These are phyloP conservation scores for Lagorchestes hirsutus DNA, from an alignment of 2,797 vertebrate genomes.

Conservation along the genomic window DNA sequence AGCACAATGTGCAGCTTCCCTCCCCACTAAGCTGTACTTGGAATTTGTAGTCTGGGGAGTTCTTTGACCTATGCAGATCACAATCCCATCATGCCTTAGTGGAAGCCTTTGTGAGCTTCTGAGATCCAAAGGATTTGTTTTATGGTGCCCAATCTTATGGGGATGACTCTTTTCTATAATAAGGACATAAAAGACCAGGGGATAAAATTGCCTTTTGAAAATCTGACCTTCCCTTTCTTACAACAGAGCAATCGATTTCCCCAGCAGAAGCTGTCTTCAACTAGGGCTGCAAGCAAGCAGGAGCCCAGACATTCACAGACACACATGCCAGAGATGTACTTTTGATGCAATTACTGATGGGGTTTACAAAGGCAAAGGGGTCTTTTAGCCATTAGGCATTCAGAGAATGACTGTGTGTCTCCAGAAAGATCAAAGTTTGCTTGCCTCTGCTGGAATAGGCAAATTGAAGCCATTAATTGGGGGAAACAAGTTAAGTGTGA, in stretches of 20 bases:
- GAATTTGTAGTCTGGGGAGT: background rate
- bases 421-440: constrained; percentile 44
- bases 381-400: constrained; percentile 29
- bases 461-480: constrained; percentile 39
- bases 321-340: background rate
- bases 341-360: constrained; percentile 36
- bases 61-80: background rate
- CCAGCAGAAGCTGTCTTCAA: constrained; percentile 37
- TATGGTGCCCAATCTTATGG: background rate
- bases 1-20: background rate
- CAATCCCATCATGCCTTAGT: background rate
- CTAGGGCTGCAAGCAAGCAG: background rate
- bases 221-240: constrained; percentile 27
- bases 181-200: background rate
- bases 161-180: background rate
- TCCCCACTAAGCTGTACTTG: background rate
- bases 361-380: background rate
- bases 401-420: constrained; percentile 21
- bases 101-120: background rate
- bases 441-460: background rate
- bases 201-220: constrained; percentile 46
- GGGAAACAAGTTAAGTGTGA: constrained; percentile 45
- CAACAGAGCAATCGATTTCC: constrained; percentile 57
- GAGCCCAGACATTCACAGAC: background rate
- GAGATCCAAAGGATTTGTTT: background rate